These are phyloP conservation scores for Mustela erminea DNA, from an alignment of 2,797 vertebrate genomes.

Conservation along the genomic window DNA sequence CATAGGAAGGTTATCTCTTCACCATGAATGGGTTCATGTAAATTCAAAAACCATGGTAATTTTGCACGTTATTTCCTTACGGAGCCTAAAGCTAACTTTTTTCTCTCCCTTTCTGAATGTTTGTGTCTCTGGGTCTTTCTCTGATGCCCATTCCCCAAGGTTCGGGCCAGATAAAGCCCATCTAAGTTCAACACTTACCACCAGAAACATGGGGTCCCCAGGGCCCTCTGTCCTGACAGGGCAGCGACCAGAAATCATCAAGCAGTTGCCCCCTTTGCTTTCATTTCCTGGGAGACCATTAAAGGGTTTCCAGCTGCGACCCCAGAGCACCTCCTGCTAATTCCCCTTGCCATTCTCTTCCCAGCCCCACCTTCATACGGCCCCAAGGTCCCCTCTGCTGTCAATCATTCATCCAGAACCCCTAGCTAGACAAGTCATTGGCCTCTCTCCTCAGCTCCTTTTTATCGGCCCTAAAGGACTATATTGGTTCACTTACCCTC, in stretches of 20 bases:
- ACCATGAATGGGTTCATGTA: neutral
- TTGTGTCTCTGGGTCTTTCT: neutral
- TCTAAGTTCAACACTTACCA: neutral
- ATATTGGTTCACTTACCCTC: neutral
- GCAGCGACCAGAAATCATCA: neutral
- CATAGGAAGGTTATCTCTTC: neutral
- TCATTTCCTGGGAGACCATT: neutral
- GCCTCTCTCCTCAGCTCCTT: neutral
- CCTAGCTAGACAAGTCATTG: neutral
- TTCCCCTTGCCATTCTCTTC: neutral
- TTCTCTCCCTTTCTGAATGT: neutral
- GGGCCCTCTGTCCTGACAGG: neutral
- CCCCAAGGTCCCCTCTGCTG: neutral
- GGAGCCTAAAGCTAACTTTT: neutral
- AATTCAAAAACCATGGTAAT: neutral
- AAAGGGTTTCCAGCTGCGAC: neutral
- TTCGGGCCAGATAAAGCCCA: neutral
- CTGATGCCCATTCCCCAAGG: neutral
- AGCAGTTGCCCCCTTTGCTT: neutral
- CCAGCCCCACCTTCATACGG: fast-evolving
- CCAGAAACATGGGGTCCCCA: fast-evolving
- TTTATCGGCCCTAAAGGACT: neutral
- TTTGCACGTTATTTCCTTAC: neutral
- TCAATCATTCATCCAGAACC: neutral
- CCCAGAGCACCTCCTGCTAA: neutral